These are phyloP conservation scores for Pygmarrhopalites habei DNA, from an alignment of 1,140 invertebrate species.

Conservation along the genomic window DNA sequence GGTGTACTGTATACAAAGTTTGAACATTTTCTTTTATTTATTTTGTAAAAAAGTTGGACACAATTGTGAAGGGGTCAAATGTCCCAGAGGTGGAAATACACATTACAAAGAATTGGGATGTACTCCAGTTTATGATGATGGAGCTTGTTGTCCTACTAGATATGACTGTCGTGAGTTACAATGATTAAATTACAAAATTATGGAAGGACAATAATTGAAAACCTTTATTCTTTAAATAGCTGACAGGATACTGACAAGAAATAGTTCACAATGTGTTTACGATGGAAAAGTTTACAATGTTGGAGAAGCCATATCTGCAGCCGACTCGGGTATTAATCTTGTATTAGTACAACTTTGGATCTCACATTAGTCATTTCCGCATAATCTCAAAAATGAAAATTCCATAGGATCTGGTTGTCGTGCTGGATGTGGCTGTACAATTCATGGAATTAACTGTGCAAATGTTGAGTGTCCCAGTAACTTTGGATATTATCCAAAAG, in stretches of 20 bases:
- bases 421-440: conserved; percentile 27
- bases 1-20: neutral
- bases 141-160: conserved; percentile 40
- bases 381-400: too few relatives aligned
- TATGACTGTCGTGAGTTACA: conserved; percentile 39
- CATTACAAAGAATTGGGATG: conserved; percentile 38
- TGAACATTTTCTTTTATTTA: too few relatives aligned
- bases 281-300: conserved; percentile 34
- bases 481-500: conserved; percentile 29
- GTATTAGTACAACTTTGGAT: too few relatives aligned
- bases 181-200: too few relatives aligned
- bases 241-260: neutral
- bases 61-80: conserved; percentile 33
- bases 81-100: conserved; percentile 30
- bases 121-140: conserved; percentile 37
- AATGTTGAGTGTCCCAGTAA: conserved; percentile 36
- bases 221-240: neutral
- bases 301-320: conserved; percentile 34
- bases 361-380: too few relatives aligned
- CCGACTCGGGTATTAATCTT: conserved; percentile 18
- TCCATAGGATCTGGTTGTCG: too few relatives aligned
- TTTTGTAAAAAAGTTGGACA: too few relatives aligned
- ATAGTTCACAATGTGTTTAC: conserved; percentile 30
- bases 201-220: neutral
- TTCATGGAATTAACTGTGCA: conserved; percentile 30